Evolutionary conservation across 2,888 invertebrate genomes (phyloP).

Genomic region (Euproctis similis): DNA sequence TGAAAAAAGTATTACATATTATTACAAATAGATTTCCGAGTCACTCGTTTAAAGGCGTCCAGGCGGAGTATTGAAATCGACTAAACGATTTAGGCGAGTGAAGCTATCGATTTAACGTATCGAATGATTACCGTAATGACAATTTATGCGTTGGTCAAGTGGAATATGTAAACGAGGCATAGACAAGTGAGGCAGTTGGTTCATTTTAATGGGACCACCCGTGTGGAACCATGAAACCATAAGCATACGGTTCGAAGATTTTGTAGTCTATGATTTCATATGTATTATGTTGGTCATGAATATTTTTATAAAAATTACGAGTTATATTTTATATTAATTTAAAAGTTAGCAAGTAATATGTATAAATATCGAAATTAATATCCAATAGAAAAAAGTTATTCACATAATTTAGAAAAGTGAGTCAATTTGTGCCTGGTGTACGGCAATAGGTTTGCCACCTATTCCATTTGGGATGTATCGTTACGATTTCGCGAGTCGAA

Average conservation of each 20-base stretch:
- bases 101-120: conserved; percentile 54
- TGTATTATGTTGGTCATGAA: conserved; percentile 22
- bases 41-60: conserved; percentile 42
- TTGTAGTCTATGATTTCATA: conserved; percentile 23
- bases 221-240: conserved; percentile 36
- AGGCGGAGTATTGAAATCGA: conserved; percentile 40
- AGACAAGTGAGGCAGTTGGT: conserved; percentile 46
- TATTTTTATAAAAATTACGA: conserved; percentile 1
- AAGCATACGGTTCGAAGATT: conserved; percentile 27
- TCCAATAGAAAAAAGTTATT: no score
- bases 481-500: no score
- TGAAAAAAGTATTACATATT: conserved; percentile 29
- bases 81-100: conserved; percentile 48
- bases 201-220: conserved; percentile 60
- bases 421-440: no score
- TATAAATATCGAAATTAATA: no score
- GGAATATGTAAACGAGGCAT: conserved; percentile 62
- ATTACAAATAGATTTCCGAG: conserved; percentile 33
- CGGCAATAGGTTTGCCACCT: no score
- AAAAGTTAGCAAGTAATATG: no score
- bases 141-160: conserved; percentile 62
- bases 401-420: no score
- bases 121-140: conserved; percentile 68
- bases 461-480: no score
- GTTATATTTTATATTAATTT: no score